phyloP scores from a whole-genome alignment of 1,140 invertebrate species.

The Scaptomyza pallida region DNA sequence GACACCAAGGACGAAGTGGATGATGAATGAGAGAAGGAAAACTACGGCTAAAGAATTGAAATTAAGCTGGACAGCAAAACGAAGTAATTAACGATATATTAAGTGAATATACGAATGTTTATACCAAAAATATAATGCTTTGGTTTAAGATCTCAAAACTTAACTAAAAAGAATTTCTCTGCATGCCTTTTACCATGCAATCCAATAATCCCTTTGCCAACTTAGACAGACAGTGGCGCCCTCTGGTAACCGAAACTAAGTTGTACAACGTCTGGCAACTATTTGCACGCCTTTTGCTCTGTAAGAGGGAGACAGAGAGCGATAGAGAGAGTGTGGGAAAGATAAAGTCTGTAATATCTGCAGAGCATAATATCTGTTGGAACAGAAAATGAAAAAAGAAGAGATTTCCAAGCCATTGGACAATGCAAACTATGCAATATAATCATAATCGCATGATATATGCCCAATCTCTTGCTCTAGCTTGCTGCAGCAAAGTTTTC shows the following conservation, averaged over 20 bases:
- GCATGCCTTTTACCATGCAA: not conserved
- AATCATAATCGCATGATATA: slow-evolving; percentile 83
- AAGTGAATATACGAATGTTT: not conserved
- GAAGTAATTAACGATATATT: not conserved
- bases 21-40: not conserved
- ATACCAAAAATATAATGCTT: not conserved
- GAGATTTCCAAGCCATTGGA: slow-evolving; percentile 74
- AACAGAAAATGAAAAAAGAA: slow-evolving; percentile 33
- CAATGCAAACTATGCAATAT: slow-evolving; percentile 79
- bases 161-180: not conserved
- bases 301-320: slow-evolving; percentile 16
- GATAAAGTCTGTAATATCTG: slow-evolving; percentile 26
- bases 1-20: slow-evolving; percentile 6
- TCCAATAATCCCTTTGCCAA: slow-evolving; percentile 27
- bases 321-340: slow-evolving; percentile 5
- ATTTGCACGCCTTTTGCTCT: slow-evolving; percentile 39
- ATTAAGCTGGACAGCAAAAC: not conserved
- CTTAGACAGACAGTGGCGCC: slow-evolving; percentile 34
- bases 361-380: slow-evolving; percentile 53
- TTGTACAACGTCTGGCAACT: slow-evolving; percentile 44
- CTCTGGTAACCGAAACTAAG: slow-evolving; percentile 33
- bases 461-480: slow-evolving; percentile 78
- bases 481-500: slow-evolving; percentile 69
- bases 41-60: not conserved
- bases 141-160: not conserved